Conservation (phyloP, 1,140 invertebrate genomes). For the Panulirus ornatus region DNA sequence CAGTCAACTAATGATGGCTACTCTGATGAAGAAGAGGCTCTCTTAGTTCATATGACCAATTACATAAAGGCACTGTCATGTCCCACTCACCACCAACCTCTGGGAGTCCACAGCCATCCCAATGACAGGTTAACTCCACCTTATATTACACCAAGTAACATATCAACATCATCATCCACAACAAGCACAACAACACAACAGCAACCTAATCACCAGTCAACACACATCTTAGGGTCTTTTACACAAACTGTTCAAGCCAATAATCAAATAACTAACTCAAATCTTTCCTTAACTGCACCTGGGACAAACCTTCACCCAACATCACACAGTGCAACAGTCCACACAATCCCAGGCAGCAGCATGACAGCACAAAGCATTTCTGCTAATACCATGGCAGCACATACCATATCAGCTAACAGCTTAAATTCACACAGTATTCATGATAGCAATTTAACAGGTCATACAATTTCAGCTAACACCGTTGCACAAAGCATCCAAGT, state of each 20-base stretch:
- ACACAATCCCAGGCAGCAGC: constrained; percentile 33
- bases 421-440: constrained; percentile 45
- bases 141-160: constrained; percentile 12
- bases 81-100: constrained; percentile 26
- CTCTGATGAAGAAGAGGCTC: constrained; percentile 57
- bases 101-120: constrained; percentile 3
- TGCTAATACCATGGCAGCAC: constrained; percentile 17
- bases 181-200: constrained; percentile 4
- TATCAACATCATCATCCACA: constrained; percentile 30
- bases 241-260: constrained; percentile 34
- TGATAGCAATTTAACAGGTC: constrained; percentile 13
- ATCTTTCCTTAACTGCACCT: constrained; percentile 27
- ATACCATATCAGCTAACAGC: constrained; percentile 31
- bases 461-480: constrained; percentile 11
- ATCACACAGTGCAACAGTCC: constrained; percentile 35
- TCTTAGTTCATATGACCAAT: constrained; percentile 45
- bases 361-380: constrained; percentile 27
- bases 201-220: constrained; percentile 25
- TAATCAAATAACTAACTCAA: constrained; percentile 52
- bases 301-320: constrained; percentile 16
- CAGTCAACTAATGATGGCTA: constrained; percentile 30
- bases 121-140: constrained; percentile 10
- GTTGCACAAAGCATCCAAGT: not conserved
- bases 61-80: constrained; percentile 58
- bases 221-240: constrained; percentile 36